phyloP scores from a whole-genome alignment of 2,797 vertebrate species.

The Eurystomus glaucurus region DNA sequence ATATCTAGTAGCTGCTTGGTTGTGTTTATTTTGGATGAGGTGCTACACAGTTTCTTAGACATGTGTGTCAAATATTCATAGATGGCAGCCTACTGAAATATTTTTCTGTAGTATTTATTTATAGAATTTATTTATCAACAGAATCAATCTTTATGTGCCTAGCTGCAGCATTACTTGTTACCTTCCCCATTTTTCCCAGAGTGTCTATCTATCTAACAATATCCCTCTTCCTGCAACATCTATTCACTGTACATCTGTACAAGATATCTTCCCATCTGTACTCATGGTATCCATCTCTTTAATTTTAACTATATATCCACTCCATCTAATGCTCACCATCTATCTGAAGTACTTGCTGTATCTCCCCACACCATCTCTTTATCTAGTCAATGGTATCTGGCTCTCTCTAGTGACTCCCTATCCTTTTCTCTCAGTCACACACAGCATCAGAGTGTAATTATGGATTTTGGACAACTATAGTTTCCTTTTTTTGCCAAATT shows the following conservation, averaged over 20 bases:
- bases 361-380: constrained; percentile 28
- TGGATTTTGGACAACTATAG: neutral
- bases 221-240: constrained; percentile 41
- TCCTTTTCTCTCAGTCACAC: neutral
- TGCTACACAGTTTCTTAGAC: constrained; percentile 61
- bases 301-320: constrained; percentile 62
- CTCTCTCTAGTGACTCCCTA: neutral
- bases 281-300: constrained; percentile 55
- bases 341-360: constrained; percentile 16
- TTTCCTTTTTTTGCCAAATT: neutral
- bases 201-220: neutral
- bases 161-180: constrained; percentile 20
- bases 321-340: constrained; percentile 7
- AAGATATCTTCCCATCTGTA: constrained; percentile 40
- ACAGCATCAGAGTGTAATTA: neutral
- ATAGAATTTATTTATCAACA: constrained; percentile 70
- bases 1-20: constrained; percentile 34
- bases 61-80: constrained; percentile 70
- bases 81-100: constrained; percentile 63
- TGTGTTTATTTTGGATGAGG: constrained; percentile 62
- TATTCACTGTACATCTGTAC: constrained; percentile 27
- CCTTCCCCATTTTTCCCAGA: constrained; percentile 49
- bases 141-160: constrained; percentile 41
- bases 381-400: neutral
- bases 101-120: constrained; percentile 74